Base-by-base conservation (phyloP, 2,113 vertebrate species). In the Colossoma macropomum region DNA sequence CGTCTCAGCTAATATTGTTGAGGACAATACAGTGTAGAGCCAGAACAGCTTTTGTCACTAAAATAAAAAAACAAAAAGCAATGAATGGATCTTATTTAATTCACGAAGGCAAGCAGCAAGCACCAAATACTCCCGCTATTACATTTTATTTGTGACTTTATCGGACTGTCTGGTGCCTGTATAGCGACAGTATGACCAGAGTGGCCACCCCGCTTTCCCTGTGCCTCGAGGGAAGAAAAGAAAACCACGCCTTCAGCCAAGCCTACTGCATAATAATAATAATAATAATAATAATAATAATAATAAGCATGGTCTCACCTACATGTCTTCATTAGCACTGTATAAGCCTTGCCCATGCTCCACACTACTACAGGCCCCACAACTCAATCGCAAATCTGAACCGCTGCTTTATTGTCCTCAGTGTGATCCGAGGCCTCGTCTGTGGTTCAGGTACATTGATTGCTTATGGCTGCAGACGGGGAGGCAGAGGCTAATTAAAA, bases 361-460 rank as follows among this genome's bases (percentile, higher is more conserved):
- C 62, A 52, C 72, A 80, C 52, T 60, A 54, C 45, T 71, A 30
- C 56, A 21, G 68, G 15, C 56, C 27, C 34, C 16, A 41, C 30
- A 7, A 65, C 70, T 66, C 66, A 56, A 25, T 52, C 66, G 48
- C 56, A 73, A 34, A 82, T 73, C 59, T 77, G 80, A 81, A 68
- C 48, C 34, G 52, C 50, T 75, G 83, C 83, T 71, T 19, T 17
- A 54, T 80, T 81, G 65, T 81, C 81, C 75, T 66, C 38, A 32
- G 56, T 65, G 59, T 56, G 60, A 82, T 70, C 69, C 66, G 45
- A 83, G 81, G 74, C 69, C 56, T 62, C 27, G 16, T 79, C 45
- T 86, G 23, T 60, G 75, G 56, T 75, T 78, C 81, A 81, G 62
- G 81, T 85, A 81, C 25, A 87, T 59, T 70, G 84, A 69, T 85